Evolutionary conservation across 92 coral and sea anemone genomes (phyloP).

Genomic region (Anthopleura xanthogrammica): DNA sequence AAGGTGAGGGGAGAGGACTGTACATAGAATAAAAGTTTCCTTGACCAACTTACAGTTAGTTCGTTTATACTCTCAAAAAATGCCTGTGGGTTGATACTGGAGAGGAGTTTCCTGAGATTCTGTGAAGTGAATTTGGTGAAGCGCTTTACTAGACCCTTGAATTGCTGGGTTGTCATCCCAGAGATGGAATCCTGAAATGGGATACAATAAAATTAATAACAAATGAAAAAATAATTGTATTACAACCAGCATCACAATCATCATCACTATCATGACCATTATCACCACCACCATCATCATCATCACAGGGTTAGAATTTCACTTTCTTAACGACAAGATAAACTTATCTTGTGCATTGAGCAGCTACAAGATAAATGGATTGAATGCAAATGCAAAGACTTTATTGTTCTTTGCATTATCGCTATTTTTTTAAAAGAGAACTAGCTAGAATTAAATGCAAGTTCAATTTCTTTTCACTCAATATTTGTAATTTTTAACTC

Average conservation of each 20-base stretch:
- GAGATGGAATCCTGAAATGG: slow-evolving; percentile 67
- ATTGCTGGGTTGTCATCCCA: slow-evolving; percentile 77
- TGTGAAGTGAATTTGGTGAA: slow-evolving; percentile 80
- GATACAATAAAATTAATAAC: neutral
- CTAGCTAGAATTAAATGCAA: too few species aligned
- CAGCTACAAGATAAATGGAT: too few species aligned
- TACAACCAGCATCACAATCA: neutral
- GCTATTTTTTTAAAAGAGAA: too few species aligned
- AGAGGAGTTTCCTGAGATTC: slow-evolving; percentile 65
- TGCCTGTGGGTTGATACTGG: slow-evolving; percentile 67
- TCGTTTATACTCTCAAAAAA: slow-evolving; percentile 62
- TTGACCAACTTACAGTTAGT: slow-evolving; percentile 51
- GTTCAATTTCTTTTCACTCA: too few species aligned
- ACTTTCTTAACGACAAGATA: too few species aligned
- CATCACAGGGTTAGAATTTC: too few species aligned
- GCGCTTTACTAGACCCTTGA: slow-evolving; percentile 66
- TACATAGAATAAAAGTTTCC: neutral
- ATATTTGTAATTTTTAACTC: too few species aligned
- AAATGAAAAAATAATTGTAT: neutral
- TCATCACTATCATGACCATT: neutral
- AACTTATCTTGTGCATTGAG: too few species aligned
- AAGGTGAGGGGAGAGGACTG: too few species aligned
- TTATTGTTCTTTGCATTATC: too few species aligned
- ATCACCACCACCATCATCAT: neutral
- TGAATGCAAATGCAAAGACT: too few species aligned